Conservation (phyloP, 2,797 vertebrate species). For the Astyanax mexicanus region DNA sequence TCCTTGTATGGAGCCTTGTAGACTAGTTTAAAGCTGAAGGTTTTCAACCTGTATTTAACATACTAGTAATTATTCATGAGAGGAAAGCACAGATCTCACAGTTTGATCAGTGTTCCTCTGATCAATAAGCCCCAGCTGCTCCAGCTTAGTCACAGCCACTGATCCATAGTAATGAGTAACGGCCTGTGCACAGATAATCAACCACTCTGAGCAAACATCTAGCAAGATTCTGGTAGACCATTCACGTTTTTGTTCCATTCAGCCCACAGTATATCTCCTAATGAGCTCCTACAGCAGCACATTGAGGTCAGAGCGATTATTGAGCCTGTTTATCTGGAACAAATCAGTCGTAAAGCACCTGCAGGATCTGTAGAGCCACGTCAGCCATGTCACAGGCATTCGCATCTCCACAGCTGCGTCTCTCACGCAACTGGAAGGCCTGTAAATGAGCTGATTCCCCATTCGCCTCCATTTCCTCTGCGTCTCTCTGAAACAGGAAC, state of each 20-base stretch:
- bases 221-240: too few relatives aligned
- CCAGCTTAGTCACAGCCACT: background rate
- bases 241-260: background rate
- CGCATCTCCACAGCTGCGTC: slow-evolving; percentile 1
- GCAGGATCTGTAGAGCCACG: background rate
- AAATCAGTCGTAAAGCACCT: background rate
- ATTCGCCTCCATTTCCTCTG: slow-evolving; percentile 20
- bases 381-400: background rate
- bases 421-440: background rate
- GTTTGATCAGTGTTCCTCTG: slow-evolving; percentile 8
- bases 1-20: background rate
- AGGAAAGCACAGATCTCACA: background rate
- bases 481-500: slow-evolving; percentile 41
- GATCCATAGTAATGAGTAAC: background rate
- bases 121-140: slow-evolving; percentile 20
- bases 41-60: background rate
- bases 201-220: background rate
- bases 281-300: background rate
- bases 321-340: background rate
- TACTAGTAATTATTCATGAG: background rate
- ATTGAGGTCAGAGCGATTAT: too few relatives aligned
- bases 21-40: background rate
- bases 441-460: slow-evolving; percentile 1
- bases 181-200: background rate
- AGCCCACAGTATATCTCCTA: background rate